phyloP scores from a whole-genome alignment of 2,113 vertebrate species.

The Panthera leo region DNA sequence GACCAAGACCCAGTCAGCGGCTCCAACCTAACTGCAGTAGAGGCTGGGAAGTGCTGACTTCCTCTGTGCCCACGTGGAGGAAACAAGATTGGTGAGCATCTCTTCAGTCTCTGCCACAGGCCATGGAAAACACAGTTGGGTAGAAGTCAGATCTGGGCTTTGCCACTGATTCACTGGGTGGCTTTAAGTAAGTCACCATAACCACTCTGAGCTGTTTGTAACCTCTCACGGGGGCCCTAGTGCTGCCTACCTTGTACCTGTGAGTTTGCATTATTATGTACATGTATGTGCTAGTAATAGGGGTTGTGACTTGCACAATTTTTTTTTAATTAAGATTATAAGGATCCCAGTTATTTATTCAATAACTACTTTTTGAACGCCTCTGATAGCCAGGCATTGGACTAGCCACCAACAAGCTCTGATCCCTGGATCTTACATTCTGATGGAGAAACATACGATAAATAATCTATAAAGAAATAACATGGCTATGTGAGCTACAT shows the following conservation, averaged over 20 bases:
- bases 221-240: background rate
- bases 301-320: background rate
- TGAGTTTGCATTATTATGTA: background rate
- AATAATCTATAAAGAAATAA: background rate
- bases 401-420: background rate
- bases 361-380: background rate
- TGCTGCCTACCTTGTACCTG: background rate
- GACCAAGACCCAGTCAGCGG: background rate
- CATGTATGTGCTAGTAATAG: background rate
- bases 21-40: background rate
- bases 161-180: background rate
- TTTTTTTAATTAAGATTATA: background rate
- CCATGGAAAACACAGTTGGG: fast-evolving
- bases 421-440: background rate
- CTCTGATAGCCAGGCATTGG: background rate
- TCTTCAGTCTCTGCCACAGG: background rate
- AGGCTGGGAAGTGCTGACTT: background rate
- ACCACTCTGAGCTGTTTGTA: background rate
- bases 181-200: background rate
- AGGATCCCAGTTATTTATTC: background rate
- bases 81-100: background rate
- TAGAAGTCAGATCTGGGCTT: background rate
- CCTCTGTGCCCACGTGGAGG: background rate
- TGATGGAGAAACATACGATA: background rate
- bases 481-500: background rate